Conservation (phyloP, 2,888 invertebrate species). For the Nebria brevicollis region DNA sequence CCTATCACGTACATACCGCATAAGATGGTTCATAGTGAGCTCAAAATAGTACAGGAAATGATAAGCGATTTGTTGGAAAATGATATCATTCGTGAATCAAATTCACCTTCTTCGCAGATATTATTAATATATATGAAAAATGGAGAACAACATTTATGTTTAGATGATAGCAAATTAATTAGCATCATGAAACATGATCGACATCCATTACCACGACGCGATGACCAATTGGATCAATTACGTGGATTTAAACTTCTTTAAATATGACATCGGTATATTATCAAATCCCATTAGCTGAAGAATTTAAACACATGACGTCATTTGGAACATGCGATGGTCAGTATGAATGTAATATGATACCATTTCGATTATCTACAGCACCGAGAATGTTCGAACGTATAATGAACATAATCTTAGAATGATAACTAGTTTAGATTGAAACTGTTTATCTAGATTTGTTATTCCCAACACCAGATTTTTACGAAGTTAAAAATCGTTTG, state of each 20-base stretch:
- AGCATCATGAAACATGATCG: background rate
- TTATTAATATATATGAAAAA: slow-evolving; percentile 41
- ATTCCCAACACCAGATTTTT: slow-evolving; percentile 33
- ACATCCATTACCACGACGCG: no score
- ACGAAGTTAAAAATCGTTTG: slow-evolving; percentile 28
- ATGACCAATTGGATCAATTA: slow-evolving; percentile 48
- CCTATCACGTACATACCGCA: slow-evolving; percentile 49
- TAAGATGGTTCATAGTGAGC: slow-evolving; percentile 48
- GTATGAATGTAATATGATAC: slow-evolving; percentile 52
- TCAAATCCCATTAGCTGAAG: slow-evolving; percentile 49
- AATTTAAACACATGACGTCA: slow-evolving; percentile 53
- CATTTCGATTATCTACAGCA: slow-evolving; percentile 52
- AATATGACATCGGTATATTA: slow-evolving; percentile 52
- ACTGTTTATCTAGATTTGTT: slow-evolving; percentile 48
- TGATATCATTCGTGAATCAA: slow-evolving; percentile 48
- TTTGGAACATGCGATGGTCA: slow-evolving; percentile 55
- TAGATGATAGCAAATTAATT: slow-evolving; percentile 49
- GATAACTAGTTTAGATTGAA: slow-evolving; percentile 38
- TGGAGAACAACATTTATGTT: slow-evolving; percentile 47
- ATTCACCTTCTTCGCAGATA: slow-evolving; percentile 48
- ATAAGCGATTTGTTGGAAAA: slow-evolving; percentile 41
- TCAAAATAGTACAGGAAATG: slow-evolving; percentile 46
- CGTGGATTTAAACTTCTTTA: slow-evolving; percentile 49
- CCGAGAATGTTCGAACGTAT: slow-evolving; percentile 54
- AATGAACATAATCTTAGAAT: slow-evolving; percentile 50